Evolutionary conservation across 2,888 invertebrate species (phyloP), one percentile per base, ranked within the genome.

Genomic region (Trachelus tabidus): DNA sequence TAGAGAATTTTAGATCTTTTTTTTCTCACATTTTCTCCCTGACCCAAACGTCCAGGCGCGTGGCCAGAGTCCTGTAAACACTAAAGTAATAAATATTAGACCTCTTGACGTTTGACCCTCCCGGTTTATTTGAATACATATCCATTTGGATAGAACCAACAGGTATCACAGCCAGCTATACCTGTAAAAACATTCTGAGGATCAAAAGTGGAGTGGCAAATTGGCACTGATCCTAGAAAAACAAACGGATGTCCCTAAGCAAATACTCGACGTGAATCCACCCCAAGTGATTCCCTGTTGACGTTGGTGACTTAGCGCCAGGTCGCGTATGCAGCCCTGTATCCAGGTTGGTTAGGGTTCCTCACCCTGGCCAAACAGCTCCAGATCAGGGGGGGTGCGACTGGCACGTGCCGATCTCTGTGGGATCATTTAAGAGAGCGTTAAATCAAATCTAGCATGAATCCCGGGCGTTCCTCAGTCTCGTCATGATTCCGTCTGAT

Each of bases 381-480:
- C 76, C 68, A 76, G 75, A 80, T 78, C 71, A 81, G 12, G 12
- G 84, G 89, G 89, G 89, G 87, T 87, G 87, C 85, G 82, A 86
- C 80, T 73, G 90, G 85, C 91, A 90, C 91, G 91, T 91, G 90
- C 87, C 90, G 87, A 86, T 90, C 88, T 88, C 89, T 88, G 88
- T 89, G 90, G 87, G 89, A 88, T 89, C 87, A 85, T 87, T 89
- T 87, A 81, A 84, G 84, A 84, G 85, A 87, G 87, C 85, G 87
- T 86, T 84, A 81, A 86, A 87, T 85, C 85, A 81, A 83, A 83
- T 82, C 85, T 85, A 84, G 78, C 83, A 83, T 85, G 83, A 85
- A 87, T 85, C 82, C 79, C 79, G 83, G 82, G 81, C 79, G 78
- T 79, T 81, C 75, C 34, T 33, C 80, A 56, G 56, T 23, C 23